Base-by-base conservation (phyloP, 1,140 invertebrate species). In the Bombus consobrinus region DNA sequence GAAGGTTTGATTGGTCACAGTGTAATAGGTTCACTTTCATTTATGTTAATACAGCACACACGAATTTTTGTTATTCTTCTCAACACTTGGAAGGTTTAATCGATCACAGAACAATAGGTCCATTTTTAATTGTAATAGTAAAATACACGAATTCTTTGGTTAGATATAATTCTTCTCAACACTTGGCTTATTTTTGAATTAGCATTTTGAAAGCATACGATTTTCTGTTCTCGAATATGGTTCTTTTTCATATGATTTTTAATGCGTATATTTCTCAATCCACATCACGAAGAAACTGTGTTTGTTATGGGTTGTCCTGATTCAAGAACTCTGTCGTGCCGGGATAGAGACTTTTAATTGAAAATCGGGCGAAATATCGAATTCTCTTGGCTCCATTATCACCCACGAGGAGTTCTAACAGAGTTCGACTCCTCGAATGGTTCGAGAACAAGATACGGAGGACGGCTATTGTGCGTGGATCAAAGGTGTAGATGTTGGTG, bases 341-440 rank as follows among this genome's bases (percentile, higher is more conserved):
- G 28, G 34, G 25, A n/a, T 18, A 22, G 62, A 37, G 47, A 34
- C 53, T 39, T 79, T 68, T 79, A 79, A 79, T 79, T 79, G 68
- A 34, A 72, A 72, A 41, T 47, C 79, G 10, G 3, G 22, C 43
- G 47, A 39, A 59, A 37, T n/a, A 57, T 80, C 53, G 64, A 53
- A 68, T 81, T 41, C 66, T 47, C 41, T 4, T 25, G 76, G 28
- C 28, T 25, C 47, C 4, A 57, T 69, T 71, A 47, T 57, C 15
- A 53, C 37, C 32, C 8, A 34, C 9, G 8, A 18, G n/a, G 22
- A 76, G 53, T 59, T 59, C n/a, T 57, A 12, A 9, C 13, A 4
- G 39, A n/a, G 39, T 22, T 73, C n/a, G 6, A 73, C 28, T 43
- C 22, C 39, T 41, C 34, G 37, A 39, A 15, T 28, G 37, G 4